Evolutionary conservation across 2,888 invertebrate genomes (phyloP), one percentile per base, ranked within the genome.

Genomic region (Lomographa bimaculata): DNA sequence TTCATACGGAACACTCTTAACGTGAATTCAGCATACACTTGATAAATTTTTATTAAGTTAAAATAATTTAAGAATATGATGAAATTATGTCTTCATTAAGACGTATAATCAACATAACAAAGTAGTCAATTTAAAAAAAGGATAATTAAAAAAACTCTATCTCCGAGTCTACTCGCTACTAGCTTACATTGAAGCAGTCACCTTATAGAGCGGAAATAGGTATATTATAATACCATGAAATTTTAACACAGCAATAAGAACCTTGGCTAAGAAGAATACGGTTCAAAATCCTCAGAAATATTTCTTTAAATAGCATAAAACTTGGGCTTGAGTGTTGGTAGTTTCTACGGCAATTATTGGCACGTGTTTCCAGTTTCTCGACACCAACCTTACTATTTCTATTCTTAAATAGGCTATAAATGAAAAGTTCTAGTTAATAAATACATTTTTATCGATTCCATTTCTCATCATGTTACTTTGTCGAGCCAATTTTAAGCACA

Each of bases 341-440:
- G 64, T 64, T 64, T 56, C 59, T 60, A 47, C 43, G 54, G 69
- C 69, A 73, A 75, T 75, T 74, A 77, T 71, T 60, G 66, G 66
- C 72, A 75, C 72, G 69, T 76, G 77, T 68, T 66, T 59, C 47
- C 59, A 57, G 57, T 68, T 67, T 66, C 66, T 62, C 66, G 60
- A 64, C 67, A 63, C 67, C 58, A 20, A 41, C 39, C 36, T 67
- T 61, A 63, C 63, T 56, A 60, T 64, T 62, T 60, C 58, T 40
- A 53, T 24, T 36, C 32, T 41, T 25, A 27, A 35, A 38, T 36
- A 43, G 25, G 33, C 35, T 38, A n/a, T 19, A 16, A 3, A 26
- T 14, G 17, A 45, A 45, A 39, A 34, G 28, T 34, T 21, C 20
- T 20, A 20, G n/a, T 10, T 19, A n/a, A n/a, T n/a, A n/a, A n/a